Evolutionary conservation across 2,888 invertebrate species (phyloP).

Genomic region (Acleris cristana): DNA sequence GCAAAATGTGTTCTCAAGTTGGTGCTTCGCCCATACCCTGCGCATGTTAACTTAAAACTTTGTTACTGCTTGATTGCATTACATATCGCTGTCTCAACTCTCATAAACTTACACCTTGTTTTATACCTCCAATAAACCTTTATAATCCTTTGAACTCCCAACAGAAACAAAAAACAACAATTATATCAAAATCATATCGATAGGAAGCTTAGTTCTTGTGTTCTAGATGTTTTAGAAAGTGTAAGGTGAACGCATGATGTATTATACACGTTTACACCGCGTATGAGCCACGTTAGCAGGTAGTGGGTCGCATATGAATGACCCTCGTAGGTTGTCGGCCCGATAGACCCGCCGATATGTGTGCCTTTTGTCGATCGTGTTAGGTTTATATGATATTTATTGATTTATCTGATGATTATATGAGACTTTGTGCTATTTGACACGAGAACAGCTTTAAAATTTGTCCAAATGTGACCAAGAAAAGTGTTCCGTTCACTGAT

Average conservation of each 20-base stretch:
- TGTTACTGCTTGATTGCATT: slow-evolving; percentile 30
- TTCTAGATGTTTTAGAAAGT: slow-evolving; percentile 58
- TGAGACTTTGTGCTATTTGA: slow-evolving; percentile 21
- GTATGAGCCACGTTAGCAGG: slow-evolving; percentile 61
- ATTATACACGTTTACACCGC: slow-evolving; percentile 63
- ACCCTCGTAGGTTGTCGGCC: slow-evolving; percentile 41
- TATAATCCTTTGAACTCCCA: slow-evolving; percentile 10
- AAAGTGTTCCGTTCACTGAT: too few species aligned
- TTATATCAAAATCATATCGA: slow-evolving; percentile 32
- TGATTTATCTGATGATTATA: not conserved
- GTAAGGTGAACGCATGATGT: slow-evolving; percentile 63
- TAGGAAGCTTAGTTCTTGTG: slow-evolving; percentile 59
- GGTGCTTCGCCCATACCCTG: slow-evolving; percentile 31
- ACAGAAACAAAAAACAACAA: slow-evolving; percentile 10
- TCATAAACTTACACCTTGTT: slow-evolving; percentile 15
- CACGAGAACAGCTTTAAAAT: not conserved
- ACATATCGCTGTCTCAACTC: slow-evolving; percentile 27
- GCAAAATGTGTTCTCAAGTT: slow-evolving; percentile 21
- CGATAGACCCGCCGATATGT: slow-evolving; percentile 55
- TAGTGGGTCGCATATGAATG: slow-evolving; percentile 53
- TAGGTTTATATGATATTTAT: slow-evolving; percentile 47
- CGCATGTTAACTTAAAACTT: slow-evolving; percentile 30
- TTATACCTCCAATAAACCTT: slow-evolving; percentile 15
- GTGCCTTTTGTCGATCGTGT: slow-evolving; percentile 58
- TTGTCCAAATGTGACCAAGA: too few species aligned